Evolutionary conservation across 1,140 invertebrate genomes (phyloP).

Genomic region (Apis dorsata): DNA sequence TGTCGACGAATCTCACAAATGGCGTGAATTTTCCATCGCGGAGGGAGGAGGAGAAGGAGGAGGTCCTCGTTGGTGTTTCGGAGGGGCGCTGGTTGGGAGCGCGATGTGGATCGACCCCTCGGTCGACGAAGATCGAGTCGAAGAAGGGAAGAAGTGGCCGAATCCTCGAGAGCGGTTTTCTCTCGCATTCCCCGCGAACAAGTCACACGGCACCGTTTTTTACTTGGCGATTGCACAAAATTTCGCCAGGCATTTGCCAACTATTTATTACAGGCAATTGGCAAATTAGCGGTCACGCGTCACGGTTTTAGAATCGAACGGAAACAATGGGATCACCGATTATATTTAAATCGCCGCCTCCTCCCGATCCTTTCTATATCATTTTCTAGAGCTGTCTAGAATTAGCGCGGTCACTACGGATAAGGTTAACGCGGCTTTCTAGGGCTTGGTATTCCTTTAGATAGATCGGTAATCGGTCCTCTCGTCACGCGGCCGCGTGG

Average conservation of each 20-base stretch:
- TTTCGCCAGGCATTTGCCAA: conserved; percentile 49
- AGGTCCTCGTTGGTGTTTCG: no score
- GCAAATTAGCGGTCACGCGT: conserved; percentile 57
- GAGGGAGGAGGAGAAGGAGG: no score
- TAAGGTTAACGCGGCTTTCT: not conserved
- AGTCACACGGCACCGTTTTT: conserved; percentile 26
- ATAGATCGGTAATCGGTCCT: not conserved
- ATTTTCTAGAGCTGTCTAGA: conserved; percentile 24
- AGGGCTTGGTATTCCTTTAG: not conserved
- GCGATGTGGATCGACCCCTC: no score
- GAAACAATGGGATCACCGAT: conserved; percentile 55
- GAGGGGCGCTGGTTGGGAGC: no score
- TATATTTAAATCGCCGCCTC: conserved; percentile 56
- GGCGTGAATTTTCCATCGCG: no score
- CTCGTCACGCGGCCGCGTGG: not conserved
- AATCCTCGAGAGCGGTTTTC: not conserved
- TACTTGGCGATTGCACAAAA: conserved; percentile 54
- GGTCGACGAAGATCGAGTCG: no score
- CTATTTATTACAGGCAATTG: conserved; percentile 61
- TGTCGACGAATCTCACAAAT: no score
- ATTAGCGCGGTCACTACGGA: not conserved
- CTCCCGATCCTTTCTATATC: conserved; percentile 27
- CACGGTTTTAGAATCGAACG: conserved; percentile 56
- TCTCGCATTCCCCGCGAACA: conserved; percentile 2
- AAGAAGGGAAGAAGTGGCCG: not conserved